These are phyloP conservation scores for Dromas ardeola DNA, from an alignment of 2,113 vertebrate genomes.

Conservation along the genomic window DNA sequence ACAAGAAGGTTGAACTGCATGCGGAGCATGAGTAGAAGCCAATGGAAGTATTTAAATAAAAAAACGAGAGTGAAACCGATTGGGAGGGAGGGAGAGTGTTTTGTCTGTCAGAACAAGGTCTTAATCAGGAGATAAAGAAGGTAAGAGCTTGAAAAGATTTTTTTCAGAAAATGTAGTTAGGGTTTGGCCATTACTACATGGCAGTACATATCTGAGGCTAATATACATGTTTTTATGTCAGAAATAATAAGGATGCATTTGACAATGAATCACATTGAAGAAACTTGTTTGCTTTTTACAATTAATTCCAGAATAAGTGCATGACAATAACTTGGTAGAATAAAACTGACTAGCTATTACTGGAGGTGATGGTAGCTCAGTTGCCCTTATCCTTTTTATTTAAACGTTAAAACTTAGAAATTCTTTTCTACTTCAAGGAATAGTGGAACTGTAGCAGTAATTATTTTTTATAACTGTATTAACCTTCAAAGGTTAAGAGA, in stretches of 20 bases:
- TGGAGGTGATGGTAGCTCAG: not conserved
- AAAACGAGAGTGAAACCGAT: not conserved
- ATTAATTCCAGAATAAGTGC: not conserved
- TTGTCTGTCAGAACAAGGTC: not conserved
- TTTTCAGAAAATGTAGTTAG: not conserved
- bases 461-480: not conserved
- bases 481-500: not conserved
- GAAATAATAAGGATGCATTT: not conserved
- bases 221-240: not conserved
- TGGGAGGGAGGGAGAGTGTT: not conserved
- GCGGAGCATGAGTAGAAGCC: not conserved
- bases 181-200: not conserved
- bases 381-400: not conserved
- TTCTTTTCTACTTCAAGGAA: not conserved
- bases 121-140: not conserved
- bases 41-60: not conserved
- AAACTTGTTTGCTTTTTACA: not conserved
- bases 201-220: not conserved
- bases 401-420: not conserved
- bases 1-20: not conserved
- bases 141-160: not conserved
- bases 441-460: not conserved
- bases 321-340: not conserved
- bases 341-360: not conserved
- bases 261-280: not conserved